Evolutionary conservation across 1,140 invertebrate genomes (phyloP).

Genomic region (Bombus terrestris): DNA sequence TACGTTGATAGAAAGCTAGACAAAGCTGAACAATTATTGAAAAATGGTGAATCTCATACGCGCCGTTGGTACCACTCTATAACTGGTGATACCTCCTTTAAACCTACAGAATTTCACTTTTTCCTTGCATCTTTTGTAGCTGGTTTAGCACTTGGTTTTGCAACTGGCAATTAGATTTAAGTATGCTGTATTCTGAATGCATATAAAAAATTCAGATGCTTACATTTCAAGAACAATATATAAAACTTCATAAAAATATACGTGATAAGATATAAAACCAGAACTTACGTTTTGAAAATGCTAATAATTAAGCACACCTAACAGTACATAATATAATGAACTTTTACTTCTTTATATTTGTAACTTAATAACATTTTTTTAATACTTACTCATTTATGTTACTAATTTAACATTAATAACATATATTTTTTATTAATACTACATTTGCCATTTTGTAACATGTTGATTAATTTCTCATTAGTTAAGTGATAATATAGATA

Average conservation of each 20-base stretch:
- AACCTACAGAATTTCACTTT: slow-evolving; percentile 88
- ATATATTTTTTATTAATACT: background rate
- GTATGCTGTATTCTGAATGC: slow-evolving; percentile 76
- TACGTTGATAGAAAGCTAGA: slow-evolving; percentile 90
- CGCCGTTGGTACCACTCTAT: slow-evolving; percentile 88
- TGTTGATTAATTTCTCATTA: background rate
- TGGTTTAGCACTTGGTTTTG: slow-evolving; percentile 87
- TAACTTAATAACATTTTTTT: slow-evolving; percentile 13
- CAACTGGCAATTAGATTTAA: slow-evolving; percentile 75
- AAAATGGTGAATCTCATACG: slow-evolving; percentile 86
- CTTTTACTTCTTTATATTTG: slow-evolving; percentile 19
- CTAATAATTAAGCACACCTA: slow-evolving; percentile 60
- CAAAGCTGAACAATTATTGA: slow-evolving; percentile 88
- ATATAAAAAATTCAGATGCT: slow-evolving; percentile 32
- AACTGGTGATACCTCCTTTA: slow-evolving; percentile 84
- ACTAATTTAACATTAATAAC: background rate
- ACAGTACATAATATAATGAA: slow-evolving; percentile 44
- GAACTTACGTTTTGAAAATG: slow-evolving; percentile 66
- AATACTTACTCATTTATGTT: too few species aligned
- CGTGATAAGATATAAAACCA: slow-evolving; percentile 56
- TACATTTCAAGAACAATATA: slow-evolving; percentile 1
- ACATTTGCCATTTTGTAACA: background rate
- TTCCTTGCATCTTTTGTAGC: slow-evolving; percentile 89
- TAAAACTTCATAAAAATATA: slow-evolving; percentile 6
- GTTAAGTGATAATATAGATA: background rate